phyloP scores from a whole-genome alignment of 2,888 invertebrate species.

The Drosophila monieri region DNA sequence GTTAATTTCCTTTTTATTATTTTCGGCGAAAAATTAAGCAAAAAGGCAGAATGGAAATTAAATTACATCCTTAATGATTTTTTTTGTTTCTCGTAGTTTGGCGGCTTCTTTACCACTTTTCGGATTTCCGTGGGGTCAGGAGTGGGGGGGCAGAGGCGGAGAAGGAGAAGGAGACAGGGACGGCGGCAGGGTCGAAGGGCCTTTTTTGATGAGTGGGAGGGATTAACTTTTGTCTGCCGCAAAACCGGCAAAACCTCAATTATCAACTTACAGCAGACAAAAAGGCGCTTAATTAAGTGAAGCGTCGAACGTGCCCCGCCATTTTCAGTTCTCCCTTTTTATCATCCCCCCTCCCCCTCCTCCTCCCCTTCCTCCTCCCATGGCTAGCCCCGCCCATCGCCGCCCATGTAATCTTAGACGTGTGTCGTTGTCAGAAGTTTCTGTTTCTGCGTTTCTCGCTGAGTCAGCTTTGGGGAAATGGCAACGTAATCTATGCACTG shows the following conservation, averaged over 20 bases:
- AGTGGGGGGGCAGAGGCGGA: neutral
- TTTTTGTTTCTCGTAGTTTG: conserved; percentile 10
- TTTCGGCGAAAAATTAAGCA: conserved; percentile 4
- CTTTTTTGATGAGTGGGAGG: conserved; percentile 32
- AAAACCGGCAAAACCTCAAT: conserved; percentile 71
- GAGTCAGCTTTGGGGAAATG: conserved; percentile 22
- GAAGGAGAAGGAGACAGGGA: neutral
- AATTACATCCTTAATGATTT: conserved; percentile 16
- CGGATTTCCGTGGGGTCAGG: neutral
- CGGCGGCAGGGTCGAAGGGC: neutral
- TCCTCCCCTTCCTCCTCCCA: neutral
- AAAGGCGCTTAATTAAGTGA: conserved; percentile 76
- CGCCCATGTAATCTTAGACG: conserved; percentile 30
- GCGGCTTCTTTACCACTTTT: conserved; percentile 12
- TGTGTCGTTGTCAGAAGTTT: conserved; percentile 27
- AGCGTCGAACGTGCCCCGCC: conserved; percentile 67
- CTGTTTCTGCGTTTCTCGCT: conserved; percentile 18
- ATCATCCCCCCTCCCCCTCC: neutral
- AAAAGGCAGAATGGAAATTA: conserved; percentile 14
- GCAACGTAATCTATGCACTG: conserved; percentile 24
- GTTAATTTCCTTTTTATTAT: neutral
- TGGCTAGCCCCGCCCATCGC: neutral
- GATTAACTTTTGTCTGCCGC: conserved; percentile 65
- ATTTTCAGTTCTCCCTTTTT: conserved; percentile 45
- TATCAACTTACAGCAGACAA: conserved; percentile 76